These are phyloP conservation scores for Stegostoma tigrinum DNA, from an alignment of 2,113 vertebrate species.

Conservation along the genomic window DNA sequence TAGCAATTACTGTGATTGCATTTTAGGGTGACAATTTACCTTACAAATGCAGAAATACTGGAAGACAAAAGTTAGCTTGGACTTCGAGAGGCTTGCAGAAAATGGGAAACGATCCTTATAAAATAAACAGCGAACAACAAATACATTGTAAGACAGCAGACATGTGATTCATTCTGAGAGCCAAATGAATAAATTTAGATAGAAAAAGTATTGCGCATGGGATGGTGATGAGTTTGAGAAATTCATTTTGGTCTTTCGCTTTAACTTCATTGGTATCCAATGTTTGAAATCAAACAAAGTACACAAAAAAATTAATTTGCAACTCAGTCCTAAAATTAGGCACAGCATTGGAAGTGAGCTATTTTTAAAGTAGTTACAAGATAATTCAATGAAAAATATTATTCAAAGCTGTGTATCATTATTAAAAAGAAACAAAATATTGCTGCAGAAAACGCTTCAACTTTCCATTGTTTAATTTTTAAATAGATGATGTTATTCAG, in stretches of 20 bases:
- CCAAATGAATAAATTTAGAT: neutral
- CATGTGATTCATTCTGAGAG: neutral
- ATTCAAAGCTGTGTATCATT: neutral
- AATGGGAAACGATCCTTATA: neutral
- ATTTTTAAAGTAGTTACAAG: neutral
- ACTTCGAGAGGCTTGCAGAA: neutral
- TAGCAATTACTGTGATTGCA: neutral
- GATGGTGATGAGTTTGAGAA: neutral
- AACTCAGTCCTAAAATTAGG: neutral
- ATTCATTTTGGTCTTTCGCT: neutral
- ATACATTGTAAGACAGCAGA: neutral
- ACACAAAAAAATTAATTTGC: neutral
- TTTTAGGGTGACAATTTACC: no score
- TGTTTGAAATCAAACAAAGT: neutral
- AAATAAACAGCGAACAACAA: neutral
- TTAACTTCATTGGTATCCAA: neutral
- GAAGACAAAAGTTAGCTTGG: neutral
- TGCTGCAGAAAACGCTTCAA: neutral
- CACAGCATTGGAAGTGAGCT: neutral
- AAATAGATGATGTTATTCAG: neutral
- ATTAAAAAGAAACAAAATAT: neutral
- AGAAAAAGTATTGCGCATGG: neutral
- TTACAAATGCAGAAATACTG: neutral
- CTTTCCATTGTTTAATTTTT: neutral
- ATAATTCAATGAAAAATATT: neutral